Base-by-base conservation (phyloP, 2,888 invertebrate species). In the Hylaea fasciaria region DNA sequence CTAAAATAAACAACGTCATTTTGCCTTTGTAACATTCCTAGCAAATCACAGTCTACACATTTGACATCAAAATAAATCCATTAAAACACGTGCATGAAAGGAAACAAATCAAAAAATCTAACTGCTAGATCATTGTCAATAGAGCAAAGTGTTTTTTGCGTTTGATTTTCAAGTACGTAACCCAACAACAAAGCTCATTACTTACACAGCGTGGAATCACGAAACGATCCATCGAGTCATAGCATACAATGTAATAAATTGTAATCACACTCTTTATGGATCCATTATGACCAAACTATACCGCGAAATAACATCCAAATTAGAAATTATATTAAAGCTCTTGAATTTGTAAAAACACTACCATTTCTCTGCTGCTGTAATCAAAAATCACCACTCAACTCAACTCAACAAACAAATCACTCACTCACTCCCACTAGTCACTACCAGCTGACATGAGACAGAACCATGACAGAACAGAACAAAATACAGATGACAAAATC, bases 131-230 rank as follows among this genome's bases (percentile, higher is more conserved):
- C 72, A 76, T 73, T 66, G 69, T 78, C 57, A 74, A 74, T 68
- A 69, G 72, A 81, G 77, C 78, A 77, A 22, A 78, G 76, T 81
- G 72, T 81, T 82, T 85, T 86, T 80, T 82, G 81, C 84, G 81
- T 83, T 82, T 77, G 74, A 83, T 83, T 69, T 66, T 61, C 47
- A 74, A 66, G 67, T 69, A 72, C 72, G n/a, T n/a, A 22, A 22
- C 2, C 22, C 70, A 75, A 80, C 86, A 91, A 91, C 89, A 91
- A 91, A 91, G 91, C 87, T 88, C 78, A 72, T 77, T 3, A 88
- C 89, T 87, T 86, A 85, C 86, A 83, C 80, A 82, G 78, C 78
- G 78, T 72, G 72, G 68, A 76, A 77, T 81, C 75, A 76, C 72
- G 74, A 72, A 77, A 73, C 65, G 69, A 76, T 66, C 68, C 68